Evolutionary conservation across 2,888 invertebrate genomes (phyloP).

Genomic region (Brenthis hecate): DNA sequence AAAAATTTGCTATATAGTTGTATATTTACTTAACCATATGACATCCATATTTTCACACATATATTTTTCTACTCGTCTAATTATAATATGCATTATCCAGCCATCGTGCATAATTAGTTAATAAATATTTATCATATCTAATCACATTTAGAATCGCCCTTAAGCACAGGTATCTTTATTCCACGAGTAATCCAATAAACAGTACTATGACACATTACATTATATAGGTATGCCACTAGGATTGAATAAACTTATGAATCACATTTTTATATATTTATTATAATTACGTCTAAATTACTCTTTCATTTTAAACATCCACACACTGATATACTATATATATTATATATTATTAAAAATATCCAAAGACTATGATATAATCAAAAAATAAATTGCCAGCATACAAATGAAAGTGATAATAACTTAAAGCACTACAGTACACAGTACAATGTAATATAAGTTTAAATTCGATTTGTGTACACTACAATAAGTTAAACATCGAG

Average conservation of each 20-base stretch:
- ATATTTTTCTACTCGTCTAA: conserved; percentile 54
- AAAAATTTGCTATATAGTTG: conserved; percentile 47
- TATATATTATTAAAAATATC: conserved; percentile 34
- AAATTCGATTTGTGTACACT: conserved; percentile 34
- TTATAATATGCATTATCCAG: conserved; percentile 54
- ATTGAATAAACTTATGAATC: conserved; percentile 65
- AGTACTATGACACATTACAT: conserved; percentile 46
- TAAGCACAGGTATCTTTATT: conserved; percentile 48
- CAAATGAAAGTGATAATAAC: conserved; percentile 27
- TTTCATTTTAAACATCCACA: conserved; percentile 49
- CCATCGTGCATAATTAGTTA: conserved; percentile 56
- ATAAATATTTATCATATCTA: conserved; percentile 42
- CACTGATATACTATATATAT: conserved; percentile 45
- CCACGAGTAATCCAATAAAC: conserved; percentile 46
- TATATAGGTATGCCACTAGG: conserved; percentile 49
- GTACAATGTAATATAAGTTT: conserved; percentile 22
- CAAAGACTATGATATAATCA: conserved; percentile 38
- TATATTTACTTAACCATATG: conserved; percentile 49
- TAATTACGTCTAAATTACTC: conserved; percentile 30
- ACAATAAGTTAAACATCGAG: conserved; percentile 22
- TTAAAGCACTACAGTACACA: conserved; percentile 23
- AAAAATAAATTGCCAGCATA: conserved; percentile 32
- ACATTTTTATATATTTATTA: conserved; percentile 55
- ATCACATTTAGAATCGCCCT: conserved; percentile 52
- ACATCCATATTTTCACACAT: conserved; percentile 46